Evolutionary conservation across 2,888 invertebrate genomes (phyloP), one percentile per base, ranked within the genome.

Genomic region (Tiliacea citrago): DNA sequence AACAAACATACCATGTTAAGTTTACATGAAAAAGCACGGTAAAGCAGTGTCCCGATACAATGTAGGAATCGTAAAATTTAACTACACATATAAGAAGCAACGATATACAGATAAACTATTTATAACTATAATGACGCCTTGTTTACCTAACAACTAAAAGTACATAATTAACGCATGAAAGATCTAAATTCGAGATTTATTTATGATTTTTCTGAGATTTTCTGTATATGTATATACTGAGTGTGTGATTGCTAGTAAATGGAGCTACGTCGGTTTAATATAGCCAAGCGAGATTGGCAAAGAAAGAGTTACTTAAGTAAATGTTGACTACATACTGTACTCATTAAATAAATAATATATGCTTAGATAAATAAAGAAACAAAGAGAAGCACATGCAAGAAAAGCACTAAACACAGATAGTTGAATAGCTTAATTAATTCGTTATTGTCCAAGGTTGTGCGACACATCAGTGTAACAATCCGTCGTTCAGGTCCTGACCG

Each of bases 401-500:
- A 81, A 77, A 68, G 69, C 83, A 60, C 81, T 82, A 86, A 70
- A 86, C 77, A 87, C 76, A 89, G 73, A 83, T 69, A 84, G 71
- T 87, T 83, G 84, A 80, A 86, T 87, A 85, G 79, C 65, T 88
- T 83, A 77, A 85, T 84, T 84, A 80, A 79, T 85, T 82, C 74
- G 83, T 83, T 74, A 77, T 83, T 77, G 75, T 87, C 89, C 88
- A 61, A 85, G 80, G 88, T 86, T 82, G 87, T 90, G 90, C 88
- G 86, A 89, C 87, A 87, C 88, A 81, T 96, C 93, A 96, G 94
- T 95, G 96, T 92, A 96, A 94, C 89, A 96, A 91, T 92, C 96
- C 96, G 89, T 96, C 95, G 94, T 96, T 96, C 92, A 96, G 93
- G 93, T 96, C 96, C 96, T 96, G 95, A 89, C 92, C 90, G 92